Base-by-base conservation (phyloP, 2,797 vertebrate species). In the Brotogeris chrysoptera region DNA sequence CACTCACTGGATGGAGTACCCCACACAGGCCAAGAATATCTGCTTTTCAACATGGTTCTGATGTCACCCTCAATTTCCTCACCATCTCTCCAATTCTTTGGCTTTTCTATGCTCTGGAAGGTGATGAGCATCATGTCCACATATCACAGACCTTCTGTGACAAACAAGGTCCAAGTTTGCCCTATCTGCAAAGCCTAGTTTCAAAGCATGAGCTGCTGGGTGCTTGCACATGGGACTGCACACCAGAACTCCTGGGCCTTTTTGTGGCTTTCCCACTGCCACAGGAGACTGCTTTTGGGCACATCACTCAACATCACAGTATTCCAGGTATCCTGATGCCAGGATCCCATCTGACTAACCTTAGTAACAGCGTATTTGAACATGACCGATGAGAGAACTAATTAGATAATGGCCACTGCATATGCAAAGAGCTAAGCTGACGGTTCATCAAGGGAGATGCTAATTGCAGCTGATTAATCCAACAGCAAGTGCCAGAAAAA, bases 381-480 rank as follows among this genome's bases (percentile, higher is more conserved):
- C 80, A 21, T 8, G 39, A 55, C 78, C 28, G 0, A 43, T 43
- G 68, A 59, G 9, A 92, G 71, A 39, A 18, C 68, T 93, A 89
- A 95, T 93, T 86, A 10, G 60, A 27, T 94, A 71, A 96, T 91
- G 84, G 59, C 34, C 88, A 39, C 16, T 36, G 86, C 57, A 41
- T 28, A 76, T 66, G 16, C 90, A 10, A 34, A 49, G 82, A 47
- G 71, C 89, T 30, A 36, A 47, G 83, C 43, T 63, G 93, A 52
- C 53, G 3, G 88, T 85, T 41, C 80, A 69, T n/a, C 38, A 41
- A 86, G 85, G 30, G 55, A 34, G 65, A 61, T 55, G 83, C 55
- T 96, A 96, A 96, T 94, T 96, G 92, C 36, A 30, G 89, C 52
- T 95, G 92, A 94, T 93, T 72, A 96, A 93, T 66, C 71, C 53